Evolutionary conservation across 1,140 invertebrate genomes (phyloP), one percentile per base, ranked within the genome.

Genomic region (Listronotus oregonensis): DNA sequence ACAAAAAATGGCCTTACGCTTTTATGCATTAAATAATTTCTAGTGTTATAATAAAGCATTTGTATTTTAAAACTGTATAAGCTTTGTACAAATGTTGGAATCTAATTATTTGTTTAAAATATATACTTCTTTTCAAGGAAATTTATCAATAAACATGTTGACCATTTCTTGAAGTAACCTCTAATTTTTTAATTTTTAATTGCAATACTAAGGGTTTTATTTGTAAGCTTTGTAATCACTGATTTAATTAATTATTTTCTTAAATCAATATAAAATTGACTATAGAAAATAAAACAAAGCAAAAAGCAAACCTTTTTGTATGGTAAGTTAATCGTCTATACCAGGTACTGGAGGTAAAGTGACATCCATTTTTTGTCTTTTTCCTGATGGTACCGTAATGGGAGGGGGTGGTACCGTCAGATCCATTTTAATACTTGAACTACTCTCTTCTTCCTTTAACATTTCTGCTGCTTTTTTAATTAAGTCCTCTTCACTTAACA

Each of bases 381-480:
- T 68, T 3, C 47, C 10, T 47, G 44, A 34, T 11, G 46, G 27
- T 21, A 37, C 4, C 15, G 8, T 34, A 34, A 52, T 31, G 12
- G 27, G 14, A 27, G 59, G 59, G 7, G 51, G 40, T 4, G 62
- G 32, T 14, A 43, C 40, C 12, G 31, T 27, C 2, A 14, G 9
- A 39, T 40, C 14, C n/a, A 46, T 64, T 37, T 59, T 46, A 50
- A n/a, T 21, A 5, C 8, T 6, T 14, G 14, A 32, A 8, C 7
- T 32, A n/a, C 32, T 37, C 14, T 59, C 56, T 21, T 69, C 0
- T 32, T 82, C 80, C 0, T 80, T 81, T n/a, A 85, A 68, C 72
- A 85, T 82, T 71, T 85, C 83, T 32, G 81, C 82, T 0, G 84
- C 84, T 71, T 85, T 85, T 60, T 79, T 80, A 21, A 85, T 84